Base-by-base conservation (phyloP, 2,888 invertebrate genomes). In the Globia sparganii region DNA sequence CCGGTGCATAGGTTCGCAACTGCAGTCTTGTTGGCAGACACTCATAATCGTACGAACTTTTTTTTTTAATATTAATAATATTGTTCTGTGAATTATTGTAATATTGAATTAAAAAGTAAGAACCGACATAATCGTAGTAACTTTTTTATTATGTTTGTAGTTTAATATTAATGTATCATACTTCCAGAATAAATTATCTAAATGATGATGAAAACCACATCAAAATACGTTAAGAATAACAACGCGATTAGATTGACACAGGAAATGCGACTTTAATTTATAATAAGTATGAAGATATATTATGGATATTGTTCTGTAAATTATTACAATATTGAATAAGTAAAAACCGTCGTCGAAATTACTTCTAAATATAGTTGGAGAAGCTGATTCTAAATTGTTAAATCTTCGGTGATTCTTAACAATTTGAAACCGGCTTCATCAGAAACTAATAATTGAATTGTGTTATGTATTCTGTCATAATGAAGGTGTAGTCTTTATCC, bases 11-110 rank as follows among this genome's bases (percentile, higher is more conserved):
- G 59, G 61, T 8, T 76, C 28, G 0, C 58, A 56, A n/a, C 53
- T 82, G 25, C 31, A 31, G 64, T 37, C 49, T 53, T 31, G 13
- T 69, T 31, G 49, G 28, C 43, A 18, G 18, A 77, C 31, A 83
- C 21, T 43, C 43, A 37, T 40, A 37, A 31, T 62, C 9, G 6
- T 81, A 4, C 21, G 0, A 61, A 28, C 15, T 83, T 59, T 53
- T 0, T 46, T 76, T 81, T 72, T 64, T n/a, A 56, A n/a, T 43
- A 15, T 4, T 25, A 18, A 28, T 72, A 43, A 31, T 37, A 62
- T 15, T 64, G 37, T 37, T 59, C 31, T 18, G 59, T 59, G 9
- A 59, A 59, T 59, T 6, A 31, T 18, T 59, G 3, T 31, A 59
- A 15, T 28, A 53, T 53, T 53, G 1, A n/a, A 53, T 28, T 13